Percentiles rank a stretch among this genome's conserved stretches.
Conservation (phyloP, 30 jellyfish, hydroid and myxozoan species). For the Sanderia malayensis region DNA sequence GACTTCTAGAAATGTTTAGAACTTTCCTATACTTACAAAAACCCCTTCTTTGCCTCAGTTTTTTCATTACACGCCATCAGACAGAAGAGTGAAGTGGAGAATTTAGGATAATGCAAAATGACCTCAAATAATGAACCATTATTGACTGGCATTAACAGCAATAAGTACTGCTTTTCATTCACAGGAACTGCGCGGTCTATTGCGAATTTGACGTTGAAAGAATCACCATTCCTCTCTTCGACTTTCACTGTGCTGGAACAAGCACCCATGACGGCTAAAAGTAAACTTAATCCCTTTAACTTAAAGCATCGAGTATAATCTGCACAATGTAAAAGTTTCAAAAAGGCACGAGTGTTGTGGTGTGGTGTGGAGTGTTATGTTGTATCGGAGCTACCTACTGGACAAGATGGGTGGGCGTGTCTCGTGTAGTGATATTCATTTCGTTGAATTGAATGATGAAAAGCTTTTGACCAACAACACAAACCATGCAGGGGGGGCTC, state of each 20-base stretch:
- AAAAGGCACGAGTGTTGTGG: too few species aligned
- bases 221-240: slow-evolving; percentile 2
- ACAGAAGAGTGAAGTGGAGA: slow-evolving; percentile 28
- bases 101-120: slow-evolving; percentile 20
- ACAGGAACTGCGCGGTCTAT: slow-evolving; percentile 6
- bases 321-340: too few species aligned
- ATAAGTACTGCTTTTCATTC: slow-evolving; percentile 1
- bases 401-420: too few species aligned
- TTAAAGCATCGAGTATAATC: too few species aligned
- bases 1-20: not conserved
- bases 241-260: slow-evolving; percentile 43
- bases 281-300: too few species aligned
- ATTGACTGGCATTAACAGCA: slow-evolving; percentile 16
- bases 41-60: slow-evolving; percentile 25
- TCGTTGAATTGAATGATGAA: too few species aligned
- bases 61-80: slow-evolving; percentile 7
- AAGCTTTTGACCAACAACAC: too few species aligned
- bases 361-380: too few species aligned
- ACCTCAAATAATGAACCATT: slow-evolving; percentile 27
- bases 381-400: too few species aligned
- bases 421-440: too few species aligned
- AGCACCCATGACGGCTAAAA: too few species aligned
- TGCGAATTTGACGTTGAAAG: slow-evolving; percentile 14
- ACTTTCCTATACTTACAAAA: slow-evolving; percentile 1
- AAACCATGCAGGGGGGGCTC: too few species aligned